Evolutionary conservation across 2,888 invertebrate species (phyloP).

Genomic region (Cryptocephalus primarius): DNA sequence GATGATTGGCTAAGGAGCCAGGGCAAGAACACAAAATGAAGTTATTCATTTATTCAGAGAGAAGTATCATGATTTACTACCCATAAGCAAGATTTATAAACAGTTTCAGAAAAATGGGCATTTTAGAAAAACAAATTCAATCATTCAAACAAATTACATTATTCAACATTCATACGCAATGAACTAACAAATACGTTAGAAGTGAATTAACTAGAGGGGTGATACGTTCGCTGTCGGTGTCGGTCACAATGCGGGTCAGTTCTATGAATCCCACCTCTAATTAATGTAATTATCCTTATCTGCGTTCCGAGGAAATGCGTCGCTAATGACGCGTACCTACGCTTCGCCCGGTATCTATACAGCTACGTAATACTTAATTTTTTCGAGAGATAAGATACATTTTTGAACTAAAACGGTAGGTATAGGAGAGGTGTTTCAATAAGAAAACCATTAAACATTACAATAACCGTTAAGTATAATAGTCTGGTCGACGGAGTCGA

Average conservation of each 20-base stretch:
- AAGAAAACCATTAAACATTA: background rate
- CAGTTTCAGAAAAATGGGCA: too few relatives aligned
- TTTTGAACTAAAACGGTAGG: background rate
- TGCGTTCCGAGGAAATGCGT: constrained; percentile 30
- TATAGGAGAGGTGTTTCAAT: background rate
- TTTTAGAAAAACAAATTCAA: too few relatives aligned
- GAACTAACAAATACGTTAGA: constrained; percentile 6
- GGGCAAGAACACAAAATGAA: too few relatives aligned
- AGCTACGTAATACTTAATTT: constrained; percentile 3
- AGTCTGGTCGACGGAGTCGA: too few relatives aligned
- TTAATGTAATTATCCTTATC: constrained; percentile 24
- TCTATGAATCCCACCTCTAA: constrained; percentile 13
- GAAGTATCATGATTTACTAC: too few relatives aligned
- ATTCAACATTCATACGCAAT: background rate
- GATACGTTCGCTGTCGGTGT: constrained; percentile 5
- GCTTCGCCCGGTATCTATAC: constrained; percentile 1
- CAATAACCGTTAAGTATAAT: too few relatives aligned
- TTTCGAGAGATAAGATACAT: constrained; percentile 1
- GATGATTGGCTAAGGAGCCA: too few relatives aligned
- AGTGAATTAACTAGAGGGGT: constrained; percentile 3
- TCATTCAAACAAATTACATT: too few relatives aligned
- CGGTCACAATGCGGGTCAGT: constrained; percentile 17
- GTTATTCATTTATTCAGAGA: too few relatives aligned
- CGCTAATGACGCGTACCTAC: constrained; percentile 27
- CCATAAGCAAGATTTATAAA: too few relatives aligned